Percentiles rank a stretch among this genome's conserved stretches.
phyloP scores from a whole-genome alignment of 2,888 invertebrate species.

The Belgica antarctica region DNA sequence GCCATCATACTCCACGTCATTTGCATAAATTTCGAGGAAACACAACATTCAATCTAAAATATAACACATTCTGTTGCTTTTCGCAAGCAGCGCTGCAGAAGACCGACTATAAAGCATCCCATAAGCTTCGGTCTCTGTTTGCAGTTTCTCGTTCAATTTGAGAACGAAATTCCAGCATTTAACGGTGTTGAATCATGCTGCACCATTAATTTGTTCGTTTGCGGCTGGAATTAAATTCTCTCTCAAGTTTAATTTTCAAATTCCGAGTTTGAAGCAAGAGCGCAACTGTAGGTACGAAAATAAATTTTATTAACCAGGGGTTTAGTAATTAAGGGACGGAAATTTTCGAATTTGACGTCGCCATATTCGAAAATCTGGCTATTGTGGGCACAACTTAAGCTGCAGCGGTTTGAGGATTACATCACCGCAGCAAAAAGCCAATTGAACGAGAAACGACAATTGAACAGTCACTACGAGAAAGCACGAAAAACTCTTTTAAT shows the following conservation, averaged over 20 bases:
- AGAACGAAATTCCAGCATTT: not conserved
- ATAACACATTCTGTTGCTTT: conserved; percentile 1
- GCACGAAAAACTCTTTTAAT: conserved; percentile 22
- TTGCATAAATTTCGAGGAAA: not conserved
- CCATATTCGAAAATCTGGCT: not conserved
- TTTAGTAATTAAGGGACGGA: conserved; percentile 24
- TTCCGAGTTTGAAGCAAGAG: not conserved
- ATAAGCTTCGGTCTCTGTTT: not conserved
- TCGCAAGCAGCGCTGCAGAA: not conserved
- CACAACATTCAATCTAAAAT: not conserved
- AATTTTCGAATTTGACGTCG: not conserved
- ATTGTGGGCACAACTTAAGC: not conserved
- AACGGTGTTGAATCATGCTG: conserved; percentile 20
- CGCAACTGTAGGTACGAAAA: not conserved
- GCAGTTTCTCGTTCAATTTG: not conserved
- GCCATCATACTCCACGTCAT: not conserved
- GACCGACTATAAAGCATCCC: not conserved
- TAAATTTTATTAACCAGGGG: conserved; percentile 26
- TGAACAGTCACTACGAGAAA: conserved; percentile 5
- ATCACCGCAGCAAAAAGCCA: conserved; percentile 23
- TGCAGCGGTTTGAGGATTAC: not conserved
- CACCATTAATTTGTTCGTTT: conserved; percentile 28
- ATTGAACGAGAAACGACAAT: conserved; percentile 18
- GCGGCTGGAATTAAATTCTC: conserved; percentile 11
- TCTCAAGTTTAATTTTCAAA: not conserved